These are phyloP conservation scores for Corticium candelabrum DNA, from an alignment of 37 sponge, comb jelly and placozoan genomes.

Conservation along the genomic window DNA sequence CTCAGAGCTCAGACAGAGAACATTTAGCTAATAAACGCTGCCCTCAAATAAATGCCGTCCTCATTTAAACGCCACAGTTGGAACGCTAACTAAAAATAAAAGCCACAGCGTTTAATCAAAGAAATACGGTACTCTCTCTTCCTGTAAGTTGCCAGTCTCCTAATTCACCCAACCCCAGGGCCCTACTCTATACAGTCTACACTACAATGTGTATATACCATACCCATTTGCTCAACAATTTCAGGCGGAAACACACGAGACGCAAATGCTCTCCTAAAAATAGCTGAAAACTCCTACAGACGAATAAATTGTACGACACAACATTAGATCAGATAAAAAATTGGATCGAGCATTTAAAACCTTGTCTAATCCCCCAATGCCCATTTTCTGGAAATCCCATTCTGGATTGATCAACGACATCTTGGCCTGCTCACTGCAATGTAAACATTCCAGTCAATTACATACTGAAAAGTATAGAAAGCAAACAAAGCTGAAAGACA, in stretches of 20 bases:
- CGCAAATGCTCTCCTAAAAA: slow-evolving; percentile 96
- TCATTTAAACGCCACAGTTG: no score
- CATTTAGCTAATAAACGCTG: no score
- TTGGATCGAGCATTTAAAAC: background rate
- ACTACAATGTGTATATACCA: background rate
- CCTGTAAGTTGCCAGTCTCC: no score
- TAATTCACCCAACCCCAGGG: no score
- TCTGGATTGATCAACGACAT: slow-evolving; percentile 82
- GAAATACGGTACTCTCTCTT: background rate
- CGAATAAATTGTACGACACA: background rate
- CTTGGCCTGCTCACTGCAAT: background rate
- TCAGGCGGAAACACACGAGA: slow-evolving; percentile 96
- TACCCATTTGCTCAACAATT: slow-evolving; percentile 81
- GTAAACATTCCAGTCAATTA: background rate
- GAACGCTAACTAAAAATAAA: no score
- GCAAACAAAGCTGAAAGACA: no score
- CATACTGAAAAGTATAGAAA: no score
- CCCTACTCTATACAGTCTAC: no score
- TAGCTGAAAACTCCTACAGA: slow-evolving; percentile 79
- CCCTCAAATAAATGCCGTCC: no score
- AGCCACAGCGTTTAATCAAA: no score
- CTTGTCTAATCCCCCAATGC: slow-evolving; percentile 90
- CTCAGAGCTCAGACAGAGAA: no score
- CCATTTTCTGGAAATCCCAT: slow-evolving; percentile 95
- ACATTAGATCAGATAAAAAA: background rate